Evolutionary conservation across 2,888 invertebrate species (phyloP).

Genomic region (Apotomis turbidana): DNA sequence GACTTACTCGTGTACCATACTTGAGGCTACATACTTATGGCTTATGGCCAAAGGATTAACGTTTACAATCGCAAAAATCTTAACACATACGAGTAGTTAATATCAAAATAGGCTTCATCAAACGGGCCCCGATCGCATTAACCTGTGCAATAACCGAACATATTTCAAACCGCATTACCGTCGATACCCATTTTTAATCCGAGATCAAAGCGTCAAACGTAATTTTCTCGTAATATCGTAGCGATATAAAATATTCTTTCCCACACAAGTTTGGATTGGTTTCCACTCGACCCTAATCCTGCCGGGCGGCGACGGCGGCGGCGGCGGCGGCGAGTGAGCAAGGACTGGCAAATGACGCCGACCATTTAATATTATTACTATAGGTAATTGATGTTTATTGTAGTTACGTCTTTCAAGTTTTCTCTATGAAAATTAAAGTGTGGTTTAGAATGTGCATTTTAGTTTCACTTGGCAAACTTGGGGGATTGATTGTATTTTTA

Average conservation of each 20-base stretch:
- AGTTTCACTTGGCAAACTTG: too few species aligned
- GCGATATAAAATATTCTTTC: constrained; percentile 23
- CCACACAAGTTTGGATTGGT: constrained; percentile 39
- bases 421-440: background rate
- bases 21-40: too few species aligned
- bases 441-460: background rate
- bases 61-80: too few species aligned
- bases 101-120: too few species aligned
- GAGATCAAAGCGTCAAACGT: constrained; percentile 12
- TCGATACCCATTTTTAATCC: background rate
- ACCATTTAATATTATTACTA: constrained; percentile 1
- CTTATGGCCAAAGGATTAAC: too few species aligned
- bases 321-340: constrained; percentile 9
- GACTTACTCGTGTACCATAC: too few species aligned
- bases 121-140: background rate
- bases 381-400: constrained; percentile 13
- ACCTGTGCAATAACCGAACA: background rate
- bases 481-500: too few species aligned
- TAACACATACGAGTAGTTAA: too few species aligned
- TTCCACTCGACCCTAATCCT: constrained; percentile 40
- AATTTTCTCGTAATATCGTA: constrained; percentile 13
- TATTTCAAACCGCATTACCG: background rate
- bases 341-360: constrained; percentile 23
- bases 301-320: constrained; percentile 3
- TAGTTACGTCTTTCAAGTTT: background rate